phyloP scores from a whole-genome alignment of 2,113 vertebrate species.

The Zosterops pallidus region DNA sequence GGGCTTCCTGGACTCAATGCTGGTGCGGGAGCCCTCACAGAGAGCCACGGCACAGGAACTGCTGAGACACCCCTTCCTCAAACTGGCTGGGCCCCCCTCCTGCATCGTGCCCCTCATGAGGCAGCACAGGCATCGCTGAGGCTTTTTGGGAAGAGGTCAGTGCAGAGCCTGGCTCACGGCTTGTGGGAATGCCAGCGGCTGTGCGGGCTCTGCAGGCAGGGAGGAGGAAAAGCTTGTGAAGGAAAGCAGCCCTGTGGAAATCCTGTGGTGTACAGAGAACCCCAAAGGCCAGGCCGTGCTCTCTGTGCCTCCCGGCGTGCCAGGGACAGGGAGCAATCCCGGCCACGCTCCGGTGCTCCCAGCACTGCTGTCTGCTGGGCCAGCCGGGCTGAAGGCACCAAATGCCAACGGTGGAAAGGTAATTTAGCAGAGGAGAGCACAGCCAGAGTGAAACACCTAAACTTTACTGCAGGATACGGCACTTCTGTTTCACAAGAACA shows the following conservation, averaged over 20 bases:
- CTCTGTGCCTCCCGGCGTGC: neutral
- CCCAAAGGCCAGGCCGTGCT: neutral
- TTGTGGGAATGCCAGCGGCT: neutral
- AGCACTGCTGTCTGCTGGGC: neutral
- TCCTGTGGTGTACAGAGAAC: neutral
- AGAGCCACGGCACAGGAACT: conserved; percentile 93
- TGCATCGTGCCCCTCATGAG: conserved; percentile 98
- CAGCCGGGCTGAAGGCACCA: conserved; percentile 39
- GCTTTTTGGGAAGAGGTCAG: neutral
- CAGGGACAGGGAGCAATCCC: conserved; percentile 1
- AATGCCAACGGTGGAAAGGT: conserved; percentile 6
- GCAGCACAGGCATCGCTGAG: conserved; percentile 92
- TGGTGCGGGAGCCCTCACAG: conserved; percentile 94
- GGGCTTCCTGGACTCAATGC: conserved; percentile 93
- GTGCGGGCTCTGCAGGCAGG: neutral
- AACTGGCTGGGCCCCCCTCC: conserved; percentile 90
- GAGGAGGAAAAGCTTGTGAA: neutral
- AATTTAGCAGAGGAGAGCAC: conserved; percentile 52
- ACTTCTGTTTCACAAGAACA: conserved; percentile 76
- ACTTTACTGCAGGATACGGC: conserved; percentile 17
- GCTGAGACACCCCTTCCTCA: conserved; percentile 91
- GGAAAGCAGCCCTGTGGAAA: neutral
- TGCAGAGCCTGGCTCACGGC: neutral
- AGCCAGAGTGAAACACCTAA: conserved; percentile 41
- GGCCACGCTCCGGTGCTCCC: neutral